A percentile compares a stretch with the other conserved stretches of the same genome.
phyloP scores from a whole-genome alignment of 2,113 vertebrate species.

The Ictalurus punctatus region DNA sequence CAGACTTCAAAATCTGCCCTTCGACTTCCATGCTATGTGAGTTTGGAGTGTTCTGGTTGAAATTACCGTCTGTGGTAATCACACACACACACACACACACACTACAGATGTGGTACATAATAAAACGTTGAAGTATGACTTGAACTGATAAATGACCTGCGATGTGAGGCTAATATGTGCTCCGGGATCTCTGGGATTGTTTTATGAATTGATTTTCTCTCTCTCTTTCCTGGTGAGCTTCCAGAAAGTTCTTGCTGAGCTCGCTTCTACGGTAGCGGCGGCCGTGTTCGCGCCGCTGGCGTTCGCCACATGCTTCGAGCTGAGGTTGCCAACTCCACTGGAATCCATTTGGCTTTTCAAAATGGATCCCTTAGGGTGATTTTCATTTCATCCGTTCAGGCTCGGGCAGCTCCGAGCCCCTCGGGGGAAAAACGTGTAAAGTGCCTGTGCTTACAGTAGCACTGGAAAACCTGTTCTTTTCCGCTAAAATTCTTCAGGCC shows the following conservation, averaged over 20 bases:
- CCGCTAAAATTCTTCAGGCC: neutral
- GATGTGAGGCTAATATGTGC: conserved; percentile 55
- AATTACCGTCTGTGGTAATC: neutral
- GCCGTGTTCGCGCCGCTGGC: conserved; percentile 63
- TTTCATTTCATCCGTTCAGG: conserved; percentile 56
- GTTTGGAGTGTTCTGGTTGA: neutral
- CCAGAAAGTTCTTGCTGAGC: conserved; percentile 48
- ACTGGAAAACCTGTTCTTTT: conserved; percentile 75
- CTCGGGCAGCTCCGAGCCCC: conserved; percentile 51
- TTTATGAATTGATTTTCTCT: conserved; percentile 50
- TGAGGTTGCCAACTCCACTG: conserved; percentile 59
- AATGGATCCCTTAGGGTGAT: conserved; percentile 68
- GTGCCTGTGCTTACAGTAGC: conserved; percentile 64
- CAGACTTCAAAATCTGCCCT: neutral
- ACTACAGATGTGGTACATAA: conserved; percentile 6
- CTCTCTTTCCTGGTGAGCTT: conserved; percentile 53
- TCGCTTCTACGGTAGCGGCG: conserved; percentile 49
- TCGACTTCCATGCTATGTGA: neutral
- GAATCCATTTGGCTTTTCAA: conserved; percentile 59
- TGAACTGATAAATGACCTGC: conserved; percentile 57
- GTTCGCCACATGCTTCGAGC: conserved; percentile 55
- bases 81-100: neutral
- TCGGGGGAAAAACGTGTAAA: conserved; percentile 58
- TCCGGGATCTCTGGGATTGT: conserved; percentile 51
- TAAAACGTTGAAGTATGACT: neutral